Evolutionary conservation across 2,888 invertebrate species (phyloP).

Genomic region (Eupeodes latifasciatus): DNA sequence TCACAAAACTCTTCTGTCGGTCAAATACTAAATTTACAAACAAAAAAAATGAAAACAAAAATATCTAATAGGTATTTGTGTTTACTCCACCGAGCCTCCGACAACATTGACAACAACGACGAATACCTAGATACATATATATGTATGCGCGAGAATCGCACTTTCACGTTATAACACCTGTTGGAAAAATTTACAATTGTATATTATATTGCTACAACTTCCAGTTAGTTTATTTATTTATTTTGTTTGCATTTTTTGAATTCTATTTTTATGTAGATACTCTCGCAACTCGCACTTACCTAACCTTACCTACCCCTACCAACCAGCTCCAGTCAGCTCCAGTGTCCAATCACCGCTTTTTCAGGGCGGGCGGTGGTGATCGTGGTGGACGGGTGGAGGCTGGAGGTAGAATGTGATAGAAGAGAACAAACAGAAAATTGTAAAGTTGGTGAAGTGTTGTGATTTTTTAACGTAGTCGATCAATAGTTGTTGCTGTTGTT

Average conservation of each 20-base stretch:
- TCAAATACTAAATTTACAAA: constrained; percentile 47
- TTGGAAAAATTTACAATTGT: constrained; percentile 62
- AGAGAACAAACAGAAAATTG: neutral
- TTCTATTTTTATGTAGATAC: constrained; percentile 54
- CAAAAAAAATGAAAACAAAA: constrained; percentile 27
- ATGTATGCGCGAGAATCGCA: constrained; percentile 35
- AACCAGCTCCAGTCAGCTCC: constrained; percentile 4
- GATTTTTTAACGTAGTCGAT: neutral
- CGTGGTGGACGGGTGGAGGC: neutral
- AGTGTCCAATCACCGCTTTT: neutral
- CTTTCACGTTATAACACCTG: constrained; percentile 63
- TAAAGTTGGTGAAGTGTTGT: constrained; percentile 14
- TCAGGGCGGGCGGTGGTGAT: neutral
- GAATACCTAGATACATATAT: neutral
- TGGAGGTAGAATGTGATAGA: constrained; percentile 16
- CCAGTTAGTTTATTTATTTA: constrained; percentile 44
- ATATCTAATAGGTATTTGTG: constrained; percentile 50
- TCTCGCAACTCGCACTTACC: constrained; percentile 16
- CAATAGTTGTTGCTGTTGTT: neutral
- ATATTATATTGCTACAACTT: constrained; percentile 64
- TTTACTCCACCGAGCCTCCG: constrained; percentile 13
- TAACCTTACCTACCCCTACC: neutral
- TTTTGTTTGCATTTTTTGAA: constrained; percentile 52
- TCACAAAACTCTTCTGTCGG: constrained; percentile 23
- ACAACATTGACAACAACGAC: constrained; percentile 22